Evolutionary conservation across 2,888 invertebrate species (phyloP).

Genomic region (Tinea semifulvella): DNA sequence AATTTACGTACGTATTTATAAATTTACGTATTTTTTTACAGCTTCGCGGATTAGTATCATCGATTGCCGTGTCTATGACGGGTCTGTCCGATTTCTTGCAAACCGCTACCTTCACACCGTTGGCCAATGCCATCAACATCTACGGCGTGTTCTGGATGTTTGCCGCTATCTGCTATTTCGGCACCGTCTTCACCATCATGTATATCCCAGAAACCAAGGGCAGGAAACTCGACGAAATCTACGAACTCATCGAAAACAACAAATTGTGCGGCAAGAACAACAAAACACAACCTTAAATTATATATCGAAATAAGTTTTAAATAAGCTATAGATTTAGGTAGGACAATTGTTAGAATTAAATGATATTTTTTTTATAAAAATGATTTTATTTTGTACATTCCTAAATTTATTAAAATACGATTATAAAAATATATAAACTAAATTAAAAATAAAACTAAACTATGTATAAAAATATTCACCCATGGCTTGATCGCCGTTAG

Average conservation of each 20-base stretch:
- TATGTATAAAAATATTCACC: too few relatives aligned
- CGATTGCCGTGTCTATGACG: constrained; percentile 12
- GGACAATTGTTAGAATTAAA: not conserved
- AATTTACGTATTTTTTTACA: constrained; percentile 9
- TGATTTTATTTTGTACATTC: too few relatives aligned
- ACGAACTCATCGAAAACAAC: constrained; percentile 10
- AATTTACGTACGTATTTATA: too few relatives aligned
- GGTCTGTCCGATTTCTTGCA: constrained; percentile 15
- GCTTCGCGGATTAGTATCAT: constrained; percentile 16
- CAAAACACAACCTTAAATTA: not conserved
- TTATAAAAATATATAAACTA: too few relatives aligned
- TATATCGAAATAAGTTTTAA: not conserved
- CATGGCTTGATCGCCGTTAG: too few relatives aligned
- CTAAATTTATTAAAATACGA: too few relatives aligned
- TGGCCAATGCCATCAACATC: constrained; percentile 7
- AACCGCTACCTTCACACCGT: constrained; percentile 9
- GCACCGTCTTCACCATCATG: constrained; percentile 13
- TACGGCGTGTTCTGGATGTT: constrained; percentile 16
- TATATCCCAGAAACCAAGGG: constrained; percentile 16
- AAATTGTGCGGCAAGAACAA: constrained; percentile 5
- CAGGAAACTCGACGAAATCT: constrained; percentile 14
- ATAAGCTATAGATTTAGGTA: constrained; percentile 6
- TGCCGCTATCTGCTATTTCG: constrained; percentile 14
- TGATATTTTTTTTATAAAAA: not conserved
- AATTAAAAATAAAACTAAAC: too few relatives aligned